phyloP scores from a whole-genome alignment of 2,888 invertebrate genomes.

The Catocala sponsa region DNA sequence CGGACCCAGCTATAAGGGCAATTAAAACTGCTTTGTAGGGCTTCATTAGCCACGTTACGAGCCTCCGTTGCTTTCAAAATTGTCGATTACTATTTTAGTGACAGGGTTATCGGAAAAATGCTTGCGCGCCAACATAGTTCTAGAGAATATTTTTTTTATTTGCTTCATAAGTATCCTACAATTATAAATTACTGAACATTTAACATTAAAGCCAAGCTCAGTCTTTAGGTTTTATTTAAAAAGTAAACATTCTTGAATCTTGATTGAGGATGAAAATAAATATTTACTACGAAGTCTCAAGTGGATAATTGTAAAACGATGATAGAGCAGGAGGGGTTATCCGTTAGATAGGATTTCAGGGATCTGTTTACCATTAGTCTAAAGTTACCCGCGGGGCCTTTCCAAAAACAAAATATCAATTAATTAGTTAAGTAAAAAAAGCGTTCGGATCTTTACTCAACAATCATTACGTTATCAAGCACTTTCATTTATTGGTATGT shows the following conservation, averaged over 20 bases:
- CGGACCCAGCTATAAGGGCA: slow-evolving; percentile 75
- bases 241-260: not conserved
- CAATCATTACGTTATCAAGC: not conserved
- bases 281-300: not conserved
- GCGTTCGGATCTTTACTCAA: too few species aligned
- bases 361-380: slow-evolving; percentile 17
- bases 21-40: slow-evolving; percentile 80
- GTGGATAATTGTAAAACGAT: slow-evolving; percentile 10
- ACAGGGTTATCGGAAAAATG: slow-evolving; percentile 19
- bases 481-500: not conserved
- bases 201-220: not conserved
- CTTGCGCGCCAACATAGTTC: not conserved
- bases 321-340: slow-evolving; percentile 11
- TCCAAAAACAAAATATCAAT: not conserved
- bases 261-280: slow-evolving; percentile 9
- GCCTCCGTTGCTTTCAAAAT: slow-evolving; percentile 28
- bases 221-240: not conserved
- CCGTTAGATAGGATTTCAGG: slow-evolving; percentile 12
- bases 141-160: too few species aligned
- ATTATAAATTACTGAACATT: slow-evolving; percentile 2
- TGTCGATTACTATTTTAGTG: slow-evolving; percentile 34
- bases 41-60: slow-evolving; percentile 72
- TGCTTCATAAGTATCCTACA: too few species aligned
- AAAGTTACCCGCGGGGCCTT: slow-evolving; percentile 11
- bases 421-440: slow-evolving; percentile 1